Base-by-base conservation (phyloP, 2,113 vertebrate genomes). In the Pollimyrus isidori region DNA sequence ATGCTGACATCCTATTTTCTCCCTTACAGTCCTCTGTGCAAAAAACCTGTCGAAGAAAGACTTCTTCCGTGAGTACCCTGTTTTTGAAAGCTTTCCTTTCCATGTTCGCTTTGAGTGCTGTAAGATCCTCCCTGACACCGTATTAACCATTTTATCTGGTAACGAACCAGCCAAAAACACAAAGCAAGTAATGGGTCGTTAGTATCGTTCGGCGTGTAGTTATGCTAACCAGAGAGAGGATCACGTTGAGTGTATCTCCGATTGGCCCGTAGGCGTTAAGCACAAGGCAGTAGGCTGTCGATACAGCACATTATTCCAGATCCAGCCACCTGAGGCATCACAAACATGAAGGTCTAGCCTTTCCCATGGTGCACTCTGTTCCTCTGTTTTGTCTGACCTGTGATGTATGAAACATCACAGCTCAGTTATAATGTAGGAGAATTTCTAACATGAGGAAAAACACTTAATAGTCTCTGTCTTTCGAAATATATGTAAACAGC, bases 1-100 rank as follows among this genome's bases (percentile, higher is more conserved):
- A 62, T 62, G 52, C 26, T 87, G 65, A 87, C 9, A 15, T n/a
- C 90, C 89, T 87, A 92, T 62, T 91, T 62, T 95, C 90, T 93
- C 93, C 86, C 91, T 97, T 97, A 21, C 95, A 98, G 97, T 99
- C 93, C 95, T 99, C 90, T 99, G 98, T 96, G 98, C 98, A 93
- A 99, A 99, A 96, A 99, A 99, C 94, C 95, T 99, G 95, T 97
- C 97, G 95, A 99, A 99, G 97, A 99, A 99, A 96, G 98, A 99
- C 95, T 99, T 99, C 95, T 99, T 99, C 95, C 96, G 98, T 99
- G 96, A 99, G 98, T 96, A 97, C 26, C 45, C 88, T 87, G 65
- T 93, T 94, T 94, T 92, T 91, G 84, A 56, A 52, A 87, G 21
- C 86, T 91, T 10, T 91, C 92, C 91, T 93, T 94, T 76, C 58